Conservation (phyloP, 2,888 invertebrate species). For the Zeuzera pyrina region DNA sequence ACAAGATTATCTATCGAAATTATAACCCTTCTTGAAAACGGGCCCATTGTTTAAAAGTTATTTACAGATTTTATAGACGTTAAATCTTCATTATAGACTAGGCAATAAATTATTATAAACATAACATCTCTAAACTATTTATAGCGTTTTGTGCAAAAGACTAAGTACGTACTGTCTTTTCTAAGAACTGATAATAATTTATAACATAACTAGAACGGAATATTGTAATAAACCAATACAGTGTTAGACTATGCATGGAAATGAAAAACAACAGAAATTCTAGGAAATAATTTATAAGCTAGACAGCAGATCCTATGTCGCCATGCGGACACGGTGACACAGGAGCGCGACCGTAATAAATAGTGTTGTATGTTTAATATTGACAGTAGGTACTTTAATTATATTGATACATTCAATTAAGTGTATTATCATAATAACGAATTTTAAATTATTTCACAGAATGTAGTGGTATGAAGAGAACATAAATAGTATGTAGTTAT, state of each 20-base stretch:
- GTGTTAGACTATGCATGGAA: constrained; percentile 17
- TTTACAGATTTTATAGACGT: constrained; percentile 31
- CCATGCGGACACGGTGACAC: constrained; percentile 25
- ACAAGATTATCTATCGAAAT: constrained; percentile 52
- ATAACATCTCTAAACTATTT: constrained; percentile 57
- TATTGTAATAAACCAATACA: too few species aligned
- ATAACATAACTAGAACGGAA: background rate
- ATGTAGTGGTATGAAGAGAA: too few species aligned
- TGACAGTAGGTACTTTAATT: too few species aligned
- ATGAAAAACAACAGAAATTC: constrained; percentile 1
- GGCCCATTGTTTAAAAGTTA: constrained; percentile 36
- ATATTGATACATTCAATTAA: too few species aligned
- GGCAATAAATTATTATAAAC: constrained; percentile 44
- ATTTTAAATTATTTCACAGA: too few species aligned
- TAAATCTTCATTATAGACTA: constrained; percentile 62
- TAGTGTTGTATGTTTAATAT: constrained; percentile 17
- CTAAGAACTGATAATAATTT: background rate
- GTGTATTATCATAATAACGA: too few species aligned
- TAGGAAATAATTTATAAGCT: constrained; percentile 45
- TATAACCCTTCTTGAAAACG: constrained; percentile 40
- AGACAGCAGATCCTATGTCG: constrained; percentile 50
- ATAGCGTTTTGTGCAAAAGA: constrained; percentile 21
- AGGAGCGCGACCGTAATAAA: constrained; percentile 36
- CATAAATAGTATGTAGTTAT: too few species aligned
- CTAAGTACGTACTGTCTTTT: background rate